A percentile compares a stretch with the other conserved stretches of the same genome.
Conservation (phyloP, 2,888 invertebrate species). For the Xestia rhomboidea region DNA sequence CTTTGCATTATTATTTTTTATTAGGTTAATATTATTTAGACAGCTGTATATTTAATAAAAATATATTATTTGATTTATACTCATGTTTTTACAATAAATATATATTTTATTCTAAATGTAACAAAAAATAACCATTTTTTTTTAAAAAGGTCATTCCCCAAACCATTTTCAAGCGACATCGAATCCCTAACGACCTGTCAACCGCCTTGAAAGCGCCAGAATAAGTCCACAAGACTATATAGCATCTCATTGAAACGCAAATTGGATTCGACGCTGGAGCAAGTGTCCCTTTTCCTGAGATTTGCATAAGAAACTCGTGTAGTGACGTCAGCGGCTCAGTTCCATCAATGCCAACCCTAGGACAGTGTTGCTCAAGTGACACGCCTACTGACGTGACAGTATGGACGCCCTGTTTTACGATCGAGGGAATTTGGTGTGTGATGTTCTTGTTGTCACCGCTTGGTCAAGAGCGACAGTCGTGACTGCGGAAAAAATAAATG, state of each 20-base stretch:
- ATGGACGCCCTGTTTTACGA: slow-evolving; percentile 24
- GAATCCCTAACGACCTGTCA: slow-evolving; percentile 49
- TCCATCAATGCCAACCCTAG: slow-evolving; percentile 60
- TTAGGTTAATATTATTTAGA: no score
- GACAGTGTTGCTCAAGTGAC: slow-evolving; percentile 51
- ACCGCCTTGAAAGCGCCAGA: slow-evolving; percentile 57
- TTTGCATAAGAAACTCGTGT: slow-evolving; percentile 73
- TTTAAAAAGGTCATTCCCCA: background rate
- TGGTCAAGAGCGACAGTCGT: background rate
- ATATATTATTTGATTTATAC: no score
- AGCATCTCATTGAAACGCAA: slow-evolving; percentile 75
- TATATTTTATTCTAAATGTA: no score
- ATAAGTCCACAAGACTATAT: slow-evolving; percentile 64
- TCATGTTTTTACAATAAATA: no score
- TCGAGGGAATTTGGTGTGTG: slow-evolving; percentile 8
- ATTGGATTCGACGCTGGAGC: slow-evolving; percentile 70
- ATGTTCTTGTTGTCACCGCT: background rate
- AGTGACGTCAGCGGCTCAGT: slow-evolving; percentile 62
- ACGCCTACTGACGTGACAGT: slow-evolving; percentile 37
- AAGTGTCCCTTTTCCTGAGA: slow-evolving; percentile 70
- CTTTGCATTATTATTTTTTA: no score
- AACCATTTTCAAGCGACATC: slow-evolving; percentile 20
- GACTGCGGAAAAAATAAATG: background rate
- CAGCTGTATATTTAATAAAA: no score
- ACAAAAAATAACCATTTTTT: background rate